A percentile compares a stretch with the other conserved stretches of the same genome.
These are phyloP conservation scores for Pagetopsis macropterus DNA, from an alignment of 2,797 vertebrate genomes.

Conservation along the genomic window DNA sequence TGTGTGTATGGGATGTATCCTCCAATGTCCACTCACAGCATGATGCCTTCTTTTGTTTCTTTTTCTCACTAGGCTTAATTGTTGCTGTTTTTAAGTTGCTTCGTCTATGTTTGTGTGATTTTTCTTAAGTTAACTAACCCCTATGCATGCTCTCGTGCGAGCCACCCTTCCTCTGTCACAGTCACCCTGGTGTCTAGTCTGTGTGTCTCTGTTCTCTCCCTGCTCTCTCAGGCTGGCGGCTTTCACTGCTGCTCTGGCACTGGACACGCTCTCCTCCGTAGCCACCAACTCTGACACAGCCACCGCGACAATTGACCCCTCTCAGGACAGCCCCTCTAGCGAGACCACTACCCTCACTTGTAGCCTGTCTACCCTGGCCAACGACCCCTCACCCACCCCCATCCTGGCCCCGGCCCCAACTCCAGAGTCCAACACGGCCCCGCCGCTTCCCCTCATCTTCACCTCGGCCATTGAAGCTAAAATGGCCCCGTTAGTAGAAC, in stretches of 20 bases:
- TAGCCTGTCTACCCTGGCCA: conserved; percentile 89
- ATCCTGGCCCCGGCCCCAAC: conserved; percentile 69
- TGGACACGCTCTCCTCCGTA: conserved; percentile 96
- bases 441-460: conserved; percentile 52
- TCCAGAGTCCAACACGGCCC: conserved; percentile 67
- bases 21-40: conserved; percentile 82
- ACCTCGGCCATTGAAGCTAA: conserved; percentile 66
- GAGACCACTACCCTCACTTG: conserved; percentile 96
- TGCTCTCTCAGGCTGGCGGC: conserved; percentile 92
- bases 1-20: conserved; percentile 78
- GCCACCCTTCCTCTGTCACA: conserved; percentile 80
- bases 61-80: conserved; percentile 65
- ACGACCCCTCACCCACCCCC: conserved; percentile 86
- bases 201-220: conserved; percentile 89
- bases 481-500: conserved; percentile 70
- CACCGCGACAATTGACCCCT: conserved; percentile 95
- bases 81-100: conserved; percentile 73
- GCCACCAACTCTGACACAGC: conserved; percentile 97
- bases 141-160: conserved; percentile 72
- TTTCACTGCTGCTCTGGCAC: conserved; percentile 89
- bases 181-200: conserved; percentile 89
- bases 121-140: conserved; percentile 70
- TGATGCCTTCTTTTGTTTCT: conserved; percentile 63
- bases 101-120: conserved; percentile 66
- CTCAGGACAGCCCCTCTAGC: conserved; percentile 97